These are phyloP conservation scores for Aphyosemion australe DNA, from an alignment of 2,113 vertebrate species.

Conservation along the genomic window DNA sequence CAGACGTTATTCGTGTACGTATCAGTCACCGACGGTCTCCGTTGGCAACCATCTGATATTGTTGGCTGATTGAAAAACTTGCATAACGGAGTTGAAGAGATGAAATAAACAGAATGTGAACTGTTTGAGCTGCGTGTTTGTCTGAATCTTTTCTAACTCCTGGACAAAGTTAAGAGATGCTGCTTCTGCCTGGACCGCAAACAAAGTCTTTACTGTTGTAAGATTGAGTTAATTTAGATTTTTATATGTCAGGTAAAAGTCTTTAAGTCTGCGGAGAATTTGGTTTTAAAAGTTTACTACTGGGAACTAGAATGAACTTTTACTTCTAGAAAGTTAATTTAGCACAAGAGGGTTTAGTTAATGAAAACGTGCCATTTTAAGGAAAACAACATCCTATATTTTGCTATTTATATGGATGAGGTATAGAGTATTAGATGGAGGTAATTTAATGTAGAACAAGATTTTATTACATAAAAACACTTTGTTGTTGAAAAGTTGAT, in stretches of 20 bases:
- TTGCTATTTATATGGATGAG: neutral
- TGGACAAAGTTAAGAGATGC: neutral
- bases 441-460: too few relatives aligned
- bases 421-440: neutral
- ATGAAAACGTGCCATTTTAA: too few relatives aligned
- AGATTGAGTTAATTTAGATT: too few relatives aligned
- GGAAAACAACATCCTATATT: neutral
- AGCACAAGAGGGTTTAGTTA: neutral
- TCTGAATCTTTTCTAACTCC: conserved; percentile 28
- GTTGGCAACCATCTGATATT: conserved; percentile 50
- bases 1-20: conserved; percentile 44
- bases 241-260: too few relatives aligned
- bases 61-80: conserved; percentile 43
- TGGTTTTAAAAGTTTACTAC: neutral
- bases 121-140: conserved; percentile 15
- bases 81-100: conserved; percentile 29
- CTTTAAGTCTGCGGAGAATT: neutral
- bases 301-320: neutral
- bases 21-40: conserved; percentile 55
- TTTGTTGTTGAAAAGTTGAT: too few relatives aligned
- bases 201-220: too few relatives aligned
- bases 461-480: too few relatives aligned
- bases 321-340: neutral
- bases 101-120: conserved; percentile 23
- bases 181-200: too few relatives aligned